These are phyloP conservation scores for Tenrec ecaudatus DNA, from an alignment of 2,113 vertebrate genomes.

Conservation along the genomic window DNA sequence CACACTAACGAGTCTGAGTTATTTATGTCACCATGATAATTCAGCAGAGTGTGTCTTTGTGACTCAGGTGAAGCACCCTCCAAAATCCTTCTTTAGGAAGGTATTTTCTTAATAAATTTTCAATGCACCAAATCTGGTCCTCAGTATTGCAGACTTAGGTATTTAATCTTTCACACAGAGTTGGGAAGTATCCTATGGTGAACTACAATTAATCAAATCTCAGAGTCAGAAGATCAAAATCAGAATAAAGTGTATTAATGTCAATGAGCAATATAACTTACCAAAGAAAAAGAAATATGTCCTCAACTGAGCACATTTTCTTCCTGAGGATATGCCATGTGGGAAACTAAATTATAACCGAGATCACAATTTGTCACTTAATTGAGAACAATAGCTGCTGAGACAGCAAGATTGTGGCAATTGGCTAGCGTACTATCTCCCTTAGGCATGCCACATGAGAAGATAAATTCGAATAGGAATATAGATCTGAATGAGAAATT, in stretches of 20 bases:
- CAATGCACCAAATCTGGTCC: background rate
- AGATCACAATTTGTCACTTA: constrained; percentile 25
- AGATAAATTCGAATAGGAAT: background rate
- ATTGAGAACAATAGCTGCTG: background rate
- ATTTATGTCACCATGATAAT: background rate
- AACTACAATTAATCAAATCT: constrained; percentile 26
- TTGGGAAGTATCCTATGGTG: background rate
- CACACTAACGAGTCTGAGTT: background rate
- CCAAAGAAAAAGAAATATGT: background rate
- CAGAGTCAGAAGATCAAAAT: background rate
- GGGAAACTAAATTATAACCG: background rate
- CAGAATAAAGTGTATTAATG: constrained; percentile 33
- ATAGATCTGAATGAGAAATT: background rate
- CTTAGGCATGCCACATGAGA: background rate
- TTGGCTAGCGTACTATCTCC: background rate
- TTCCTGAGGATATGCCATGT: background rate
- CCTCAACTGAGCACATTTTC: background rate
- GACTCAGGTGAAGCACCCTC: background rate
- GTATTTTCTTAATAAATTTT: background rate
- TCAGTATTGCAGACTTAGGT: background rate
- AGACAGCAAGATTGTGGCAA: background rate
- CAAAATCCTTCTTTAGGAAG: background rate
- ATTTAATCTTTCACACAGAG: constrained; percentile 13
- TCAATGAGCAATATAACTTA: background rate
- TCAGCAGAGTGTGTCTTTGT: background rate